Evolutionary conservation across 2,113 vertebrate species (phyloP).

Genomic region (Lathamus discolor): DNA sequence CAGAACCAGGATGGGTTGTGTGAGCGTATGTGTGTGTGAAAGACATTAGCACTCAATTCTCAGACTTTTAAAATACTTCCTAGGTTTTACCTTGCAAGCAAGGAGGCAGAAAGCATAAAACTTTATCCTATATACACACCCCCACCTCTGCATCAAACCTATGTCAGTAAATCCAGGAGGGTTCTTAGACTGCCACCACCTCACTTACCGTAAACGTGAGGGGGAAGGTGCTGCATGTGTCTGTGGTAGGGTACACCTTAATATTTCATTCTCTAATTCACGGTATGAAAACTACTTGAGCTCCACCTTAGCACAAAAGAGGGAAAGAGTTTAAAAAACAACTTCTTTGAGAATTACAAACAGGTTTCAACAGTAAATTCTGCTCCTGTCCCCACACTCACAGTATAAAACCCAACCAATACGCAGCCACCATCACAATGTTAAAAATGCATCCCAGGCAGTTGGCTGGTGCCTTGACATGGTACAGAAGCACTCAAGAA

Average conservation of each 20-base stretch:
- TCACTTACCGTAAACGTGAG: conserved; percentile 6
- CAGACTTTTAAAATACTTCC: not conserved
- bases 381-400: not conserved
- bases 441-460: not conserved
- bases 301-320: conserved; percentile 9
- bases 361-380: not conserved
- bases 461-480: not conserved
- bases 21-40: not conserved
- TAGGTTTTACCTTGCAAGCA: conserved; percentile 19
- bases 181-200: not conserved
- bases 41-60: not conserved
- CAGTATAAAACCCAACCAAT: not conserved
- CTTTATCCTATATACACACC: not conserved
- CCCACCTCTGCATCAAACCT: not conserved
- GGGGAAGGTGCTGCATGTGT: not conserved
- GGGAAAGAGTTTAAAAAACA: not conserved
- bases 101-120: conserved; percentile 30
- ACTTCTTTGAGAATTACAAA: conserved; percentile 15
- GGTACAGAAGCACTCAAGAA: not conserved
- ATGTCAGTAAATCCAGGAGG: not conserved
- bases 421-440: not conserved
- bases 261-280: not conserved
- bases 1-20: not conserved
- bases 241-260: conserved; percentile 12
- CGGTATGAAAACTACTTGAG: conserved; percentile 37